Conservation (phyloP, 1,140 invertebrate genomes). For the Rhynchophorus ferrugineus region DNA sequence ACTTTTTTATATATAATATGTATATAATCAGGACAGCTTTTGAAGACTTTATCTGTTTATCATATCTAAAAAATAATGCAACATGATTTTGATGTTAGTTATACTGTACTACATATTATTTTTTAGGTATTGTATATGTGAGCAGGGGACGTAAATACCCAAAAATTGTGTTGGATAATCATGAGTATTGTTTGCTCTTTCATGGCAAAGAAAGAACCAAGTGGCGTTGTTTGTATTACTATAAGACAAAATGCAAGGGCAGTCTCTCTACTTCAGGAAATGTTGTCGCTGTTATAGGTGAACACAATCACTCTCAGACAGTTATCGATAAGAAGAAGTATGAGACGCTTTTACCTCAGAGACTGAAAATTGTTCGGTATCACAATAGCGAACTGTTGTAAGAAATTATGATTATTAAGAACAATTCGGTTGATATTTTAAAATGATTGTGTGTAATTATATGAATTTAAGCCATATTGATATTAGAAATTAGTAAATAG, state of each 20-base stretch:
- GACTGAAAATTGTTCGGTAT: constrained; percentile 15
- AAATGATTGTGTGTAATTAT: too few relatives aligned
- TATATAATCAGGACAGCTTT: too few relatives aligned
- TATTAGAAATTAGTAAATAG: too few relatives aligned
- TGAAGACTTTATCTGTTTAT: too few relatives aligned
- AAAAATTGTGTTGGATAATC: constrained; percentile 23
- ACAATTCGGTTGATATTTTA: too few relatives aligned
- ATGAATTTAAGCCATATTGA: too few relatives aligned
- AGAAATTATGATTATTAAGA: too few relatives aligned
- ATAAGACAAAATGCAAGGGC: constrained; percentile 28
- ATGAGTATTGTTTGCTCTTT: constrained; percentile 22
- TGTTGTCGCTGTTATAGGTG: constrained; percentile 14
- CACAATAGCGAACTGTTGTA: neutral
- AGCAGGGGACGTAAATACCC: constrained; percentile 24
- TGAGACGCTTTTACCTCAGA: constrained; percentile 11
- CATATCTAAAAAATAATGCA: too few relatives aligned
- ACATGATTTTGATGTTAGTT: too few relatives aligned
- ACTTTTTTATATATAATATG: too few relatives aligned
- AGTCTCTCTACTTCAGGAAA: constrained; percentile 20
- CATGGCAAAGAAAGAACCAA: constrained; percentile 21
- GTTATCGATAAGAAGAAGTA: constrained; percentile 5
- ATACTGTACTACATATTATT: too few relatives aligned
- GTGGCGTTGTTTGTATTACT: constrained; percentile 27
- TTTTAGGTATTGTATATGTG: constrained; percentile 25
- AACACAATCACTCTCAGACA: constrained; percentile 20